Conservation (phyloP, 2,888 invertebrate species). For the Leptopilina drosophilae region DNA sequence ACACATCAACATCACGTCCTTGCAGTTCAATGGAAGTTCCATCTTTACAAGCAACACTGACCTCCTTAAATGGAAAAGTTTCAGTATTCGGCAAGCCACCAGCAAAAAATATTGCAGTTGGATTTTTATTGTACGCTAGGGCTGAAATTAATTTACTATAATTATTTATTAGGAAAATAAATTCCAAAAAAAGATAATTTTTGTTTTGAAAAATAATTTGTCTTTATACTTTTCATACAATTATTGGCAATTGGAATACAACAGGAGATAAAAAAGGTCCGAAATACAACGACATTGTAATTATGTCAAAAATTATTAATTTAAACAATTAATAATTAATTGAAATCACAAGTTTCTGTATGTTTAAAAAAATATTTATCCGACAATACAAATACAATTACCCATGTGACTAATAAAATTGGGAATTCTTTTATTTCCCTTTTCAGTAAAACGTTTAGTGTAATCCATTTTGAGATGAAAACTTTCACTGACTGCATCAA, state of each 20-base stretch:
- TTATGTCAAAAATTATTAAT: too few species aligned
- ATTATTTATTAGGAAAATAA: neutral
- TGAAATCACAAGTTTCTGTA: neutral
- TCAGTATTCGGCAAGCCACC: slow-evolving; percentile 85
- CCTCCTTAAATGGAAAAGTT: slow-evolving; percentile 83
- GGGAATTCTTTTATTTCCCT: slow-evolving; percentile 74
- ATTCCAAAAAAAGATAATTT: too few species aligned
- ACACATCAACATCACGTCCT: slow-evolving; percentile 80
- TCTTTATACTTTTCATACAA: too few species aligned
- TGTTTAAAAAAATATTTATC: too few species aligned
- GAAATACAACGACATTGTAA: too few species aligned
- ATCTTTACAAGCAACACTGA: slow-evolving; percentile 80
- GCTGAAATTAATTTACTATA: slow-evolving; percentile 45
- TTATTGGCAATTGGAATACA: too few species aligned
- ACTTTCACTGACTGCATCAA: neutral
- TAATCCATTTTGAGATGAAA: slow-evolving; percentile 71
- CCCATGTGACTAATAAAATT: slow-evolving; percentile 77
- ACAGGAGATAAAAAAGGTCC: too few species aligned
- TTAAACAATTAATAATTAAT: neutral
- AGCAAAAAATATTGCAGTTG: slow-evolving; percentile 80
- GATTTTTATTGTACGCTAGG: slow-evolving; percentile 72
- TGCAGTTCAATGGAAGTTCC: slow-evolving; percentile 78
- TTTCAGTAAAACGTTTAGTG: slow-evolving; percentile 75
- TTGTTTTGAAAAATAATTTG: too few species aligned
- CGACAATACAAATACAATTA: slow-evolving; percentile 67